Base-by-base conservation (phyloP, 2,888 invertebrate genomes). In the Rhagium mordax region DNA sequence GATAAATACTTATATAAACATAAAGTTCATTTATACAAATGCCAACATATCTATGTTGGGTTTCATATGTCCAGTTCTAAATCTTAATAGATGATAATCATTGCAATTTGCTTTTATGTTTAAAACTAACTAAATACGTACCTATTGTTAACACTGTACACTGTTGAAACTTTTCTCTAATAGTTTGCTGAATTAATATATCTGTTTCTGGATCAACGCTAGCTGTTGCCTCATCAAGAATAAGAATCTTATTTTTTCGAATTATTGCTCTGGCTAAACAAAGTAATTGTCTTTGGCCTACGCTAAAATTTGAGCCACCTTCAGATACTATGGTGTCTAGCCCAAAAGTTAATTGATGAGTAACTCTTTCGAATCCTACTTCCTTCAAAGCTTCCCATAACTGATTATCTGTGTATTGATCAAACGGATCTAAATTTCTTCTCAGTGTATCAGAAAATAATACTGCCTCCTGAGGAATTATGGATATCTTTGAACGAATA, bases 381-480 rank as follows among this genome's bases (percentile, higher is more conserved):
- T 96, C 94, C 78, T 95, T 95, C 20, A 98, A 87, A 0, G 95
- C 96, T 72, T 91, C 89, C 97, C 97, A 97, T 0, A 98, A 87
- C 72, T 93, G 90, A 6, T 91, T 90, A 81, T 97, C 97, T 0
- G 91, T 89, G 83, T 94, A 94, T 81, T 93, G 92, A 75, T 94
- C 92, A 85, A 97, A 96, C 1, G 97, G 97, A 89, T 97, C 97
- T 70, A 98, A 90, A 88, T 98, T 98, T 83, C 93, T 93, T 1
- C 97, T 89, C 89, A 98, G 90, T 3, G 95, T 93, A 47, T 96
- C 97, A 0, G 95, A 94, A 88, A 98, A 95, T 65, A 96, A 88
- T 69, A 95, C 94, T 0, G 96, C 95, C 83, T 96, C 95, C 87
- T 96, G 96, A 0, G 96, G 95, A 55, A 96, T 96, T 82, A 96